A percentile compares a stretch with the other conserved stretches of the same genome.
These are phyloP conservation scores for Oreocharis arfaki DNA, from an alignment of 2,113 vertebrate species.

Conservation along the genomic window DNA sequence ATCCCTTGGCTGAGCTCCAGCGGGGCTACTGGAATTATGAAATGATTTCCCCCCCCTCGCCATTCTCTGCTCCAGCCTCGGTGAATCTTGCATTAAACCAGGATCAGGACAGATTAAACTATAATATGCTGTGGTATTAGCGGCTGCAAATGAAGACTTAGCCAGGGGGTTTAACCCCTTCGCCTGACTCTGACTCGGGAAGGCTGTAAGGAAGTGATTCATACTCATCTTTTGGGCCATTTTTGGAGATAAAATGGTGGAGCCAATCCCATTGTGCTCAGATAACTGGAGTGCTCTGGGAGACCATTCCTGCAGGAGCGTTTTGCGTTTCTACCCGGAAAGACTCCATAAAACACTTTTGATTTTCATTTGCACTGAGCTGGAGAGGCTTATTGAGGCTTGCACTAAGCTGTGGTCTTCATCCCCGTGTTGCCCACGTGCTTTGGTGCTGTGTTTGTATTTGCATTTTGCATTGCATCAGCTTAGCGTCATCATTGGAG, in stretches of 20 bases:
- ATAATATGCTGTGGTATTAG: conserved; percentile 92
- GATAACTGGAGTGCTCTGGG: neutral
- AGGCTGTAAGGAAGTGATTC: neutral
- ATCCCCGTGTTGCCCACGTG: fast-evolving
- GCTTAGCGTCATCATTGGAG: fast-evolving
- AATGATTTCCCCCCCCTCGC: neutral
- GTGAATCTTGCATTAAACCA: conserved; percentile 92
- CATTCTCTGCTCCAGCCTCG: conserved; percentile 77
- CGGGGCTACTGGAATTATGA: conserved; percentile 76
- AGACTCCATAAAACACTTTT: neutral
- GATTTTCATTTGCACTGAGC: neutral
- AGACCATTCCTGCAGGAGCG: neutral
- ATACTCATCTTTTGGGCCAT: neutral
- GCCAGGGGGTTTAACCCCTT: conserved; percentile 73
- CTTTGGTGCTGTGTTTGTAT: neutral
- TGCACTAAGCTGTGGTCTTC: fast-evolving
- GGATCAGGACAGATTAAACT: conserved; percentile 98
- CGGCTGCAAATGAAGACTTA: conserved; percentile 92
- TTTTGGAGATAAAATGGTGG: neutral
- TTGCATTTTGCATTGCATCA: neutral
- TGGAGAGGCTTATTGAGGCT: neutral
- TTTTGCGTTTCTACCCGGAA: neutral
- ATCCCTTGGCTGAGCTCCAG: conserved; percentile 72
- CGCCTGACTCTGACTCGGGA: neutral
- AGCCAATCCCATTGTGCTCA: neutral